Evolutionary conservation across 2,113 vertebrate genomes (phyloP).

Genomic region (Semnopithecus entellus): DNA sequence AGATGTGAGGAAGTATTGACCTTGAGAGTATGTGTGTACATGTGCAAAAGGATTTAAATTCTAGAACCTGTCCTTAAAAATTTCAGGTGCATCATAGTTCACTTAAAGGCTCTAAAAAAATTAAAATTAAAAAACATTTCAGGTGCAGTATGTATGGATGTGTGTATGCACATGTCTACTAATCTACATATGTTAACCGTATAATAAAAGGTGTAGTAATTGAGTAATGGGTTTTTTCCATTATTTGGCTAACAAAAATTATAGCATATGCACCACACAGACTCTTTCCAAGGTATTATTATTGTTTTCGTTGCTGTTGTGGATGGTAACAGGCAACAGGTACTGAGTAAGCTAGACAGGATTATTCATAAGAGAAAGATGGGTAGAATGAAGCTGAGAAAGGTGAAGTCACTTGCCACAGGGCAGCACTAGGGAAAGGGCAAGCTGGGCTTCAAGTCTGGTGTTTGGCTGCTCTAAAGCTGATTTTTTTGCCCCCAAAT

Average conservation of each 20-base stretch:
- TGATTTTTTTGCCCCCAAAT: background rate
- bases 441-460: background rate
- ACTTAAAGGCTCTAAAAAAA: too few species aligned
- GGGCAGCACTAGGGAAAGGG: background rate
- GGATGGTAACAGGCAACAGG: background rate
- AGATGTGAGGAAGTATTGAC: background rate
- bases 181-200: background rate
- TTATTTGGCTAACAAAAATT: background rate
- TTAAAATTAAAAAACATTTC: background rate
- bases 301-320: background rate
- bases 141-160: background rate
- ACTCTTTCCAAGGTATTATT: background rate
- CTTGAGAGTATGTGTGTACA: background rate
- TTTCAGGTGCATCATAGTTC: background rate
- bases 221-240: background rate
- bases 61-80: background rate
- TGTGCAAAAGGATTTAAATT: background rate
- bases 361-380: background rate
- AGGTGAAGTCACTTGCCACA: background rate
- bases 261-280: background rate
- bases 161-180: background rate
- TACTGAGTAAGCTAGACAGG: background rate
- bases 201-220: background rate
- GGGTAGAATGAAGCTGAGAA: background rate
- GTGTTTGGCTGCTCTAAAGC: background rate